Base-by-base conservation (phyloP, 2,113 vertebrate species). In the Lucifuga dentata region DNA sequence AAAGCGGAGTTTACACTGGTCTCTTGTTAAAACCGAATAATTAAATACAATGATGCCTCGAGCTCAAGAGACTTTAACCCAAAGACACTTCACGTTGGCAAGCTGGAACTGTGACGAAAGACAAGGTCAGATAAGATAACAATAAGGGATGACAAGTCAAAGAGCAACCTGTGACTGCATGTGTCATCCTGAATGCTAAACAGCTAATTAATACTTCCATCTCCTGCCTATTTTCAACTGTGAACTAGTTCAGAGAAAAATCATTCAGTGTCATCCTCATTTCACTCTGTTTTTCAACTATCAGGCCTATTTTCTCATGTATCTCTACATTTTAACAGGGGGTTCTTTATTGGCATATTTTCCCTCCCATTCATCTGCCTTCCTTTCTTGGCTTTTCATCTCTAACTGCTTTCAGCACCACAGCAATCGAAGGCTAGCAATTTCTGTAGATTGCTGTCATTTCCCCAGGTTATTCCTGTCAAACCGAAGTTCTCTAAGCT, bases 161-260 rank as follows among this genome's bases (percentile, higher is more conserved):
- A 49, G 51, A 56, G 43, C 73, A 73, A 73, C 79, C 78, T 85
- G 76, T 78, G 76, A 78, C 48, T 63, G 26, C 74, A 76, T 78
- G 60, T 23, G 52, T 49, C 53, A 60, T 35, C 33, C 35, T 66
- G 53, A 68, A 72, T 77, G 48, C 62, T 44, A 50, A 77, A 50
- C 2, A 78, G 43, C 50, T 40, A 17, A 59, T n/a, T 64, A 60
- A 74, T 72, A 41, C 36, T 64, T 19, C 52, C 20, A 33, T 65
- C 52, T 38, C 35, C 49, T 45, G 35, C 57, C 73, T 38, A 51
- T 64, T 19, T 62, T 15, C 29, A n/a, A 19, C 20, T 46, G 48
- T 50, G 33, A 69, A 55, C 13, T 1, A 6, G 32, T 53, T 80
- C 36, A 59, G 32, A 38, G 23, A 12, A 74, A 68, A 59, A n/a